Evolutionary conservation across 1,140 invertebrate species (phyloP).

Genomic region (Phenacoccus solenopsis): DNA sequence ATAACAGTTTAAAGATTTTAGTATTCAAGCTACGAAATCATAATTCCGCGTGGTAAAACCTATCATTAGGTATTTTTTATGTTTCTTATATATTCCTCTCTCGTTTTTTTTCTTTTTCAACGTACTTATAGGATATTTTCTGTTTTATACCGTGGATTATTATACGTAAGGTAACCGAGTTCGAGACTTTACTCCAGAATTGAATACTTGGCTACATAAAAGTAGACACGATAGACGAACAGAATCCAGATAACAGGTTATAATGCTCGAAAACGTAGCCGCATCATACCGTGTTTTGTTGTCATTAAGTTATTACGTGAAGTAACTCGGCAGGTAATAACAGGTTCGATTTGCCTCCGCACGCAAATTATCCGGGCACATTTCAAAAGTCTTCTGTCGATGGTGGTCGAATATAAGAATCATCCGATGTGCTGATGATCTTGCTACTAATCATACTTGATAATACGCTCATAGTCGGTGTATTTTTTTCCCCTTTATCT

Average conservation of each 20-base stretch:
- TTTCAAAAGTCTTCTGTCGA: constrained; percentile 7
- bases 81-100: background rate
- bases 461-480: background rate
- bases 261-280: background rate
- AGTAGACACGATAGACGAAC: background rate
- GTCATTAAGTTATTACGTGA: constrained; percentile 18
- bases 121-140: background rate
- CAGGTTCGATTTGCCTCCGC: constrained; percentile 16
- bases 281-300: constrained; percentile 15
- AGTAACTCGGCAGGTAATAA: constrained; percentile 12
- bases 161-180: background rate
- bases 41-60: background rate
- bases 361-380: constrained; percentile 10
- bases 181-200: background rate
- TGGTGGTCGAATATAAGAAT: background rate
- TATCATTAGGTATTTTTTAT: background rate
- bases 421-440: background rate
- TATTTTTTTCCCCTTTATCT: background rate
- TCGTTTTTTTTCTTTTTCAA: background rate
- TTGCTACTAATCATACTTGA: constrained; percentile 17
- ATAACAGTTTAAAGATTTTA: constrained; percentile 4
- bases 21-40: constrained; percentile 3
- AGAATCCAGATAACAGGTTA: constrained; percentile 6
- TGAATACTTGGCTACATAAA: background rate
- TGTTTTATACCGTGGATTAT: background rate